Base-by-base conservation (phyloP, 2,113 vertebrate species). In the Xenus cinereus region DNA sequence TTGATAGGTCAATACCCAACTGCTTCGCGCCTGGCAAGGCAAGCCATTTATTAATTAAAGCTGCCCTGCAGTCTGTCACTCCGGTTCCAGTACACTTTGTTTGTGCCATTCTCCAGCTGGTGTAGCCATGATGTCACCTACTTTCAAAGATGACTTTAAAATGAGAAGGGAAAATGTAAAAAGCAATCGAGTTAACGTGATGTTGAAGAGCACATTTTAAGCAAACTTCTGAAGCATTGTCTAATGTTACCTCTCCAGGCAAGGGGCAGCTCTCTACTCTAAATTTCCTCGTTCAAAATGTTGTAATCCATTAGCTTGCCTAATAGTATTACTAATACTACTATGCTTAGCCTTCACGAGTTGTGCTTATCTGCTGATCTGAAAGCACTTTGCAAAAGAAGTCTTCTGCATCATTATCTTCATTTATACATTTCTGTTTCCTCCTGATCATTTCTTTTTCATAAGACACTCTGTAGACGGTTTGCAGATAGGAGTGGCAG, bases 41-140 rank as follows among this genome's bases (percentile, higher is more conserved):
- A 87, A 92, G n/a, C 14, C 24, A 77, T 87, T 94, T 82, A 96
- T 93, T 95, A 91, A 97, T 97, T 95, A 91, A 78, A 89, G 19
- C 74, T 89, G 74, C 66, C 93, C 74, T 84, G 45, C 89, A 85
- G 90, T 85, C 92, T 95, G 94, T 89, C 87, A 54, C 57, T 95
- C n/a, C 62, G 59, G 74, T 92, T 95, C 46, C 50, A 72, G 74
- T 56, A 91, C 84, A 66, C 66, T 84, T 87, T 94, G 56, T 91
- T 84, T 91, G 77, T 95, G 67, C 91, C 69, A 32, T 87, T 87
- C 89, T 73, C 89, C 94, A 95, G 87, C 87, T 96, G 91, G 67
- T 78, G 41, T 57, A 80, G 45, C 37, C 41, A 45, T 91, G 80
- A 75, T 26, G 54, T 85, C 76, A 66, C 54, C 74, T 84, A 41